These are phyloP conservation scores for Pachymerium ferrugineum DNA, from an alignment of 2,888 invertebrate genomes.

Conservation along the genomic window DNA sequence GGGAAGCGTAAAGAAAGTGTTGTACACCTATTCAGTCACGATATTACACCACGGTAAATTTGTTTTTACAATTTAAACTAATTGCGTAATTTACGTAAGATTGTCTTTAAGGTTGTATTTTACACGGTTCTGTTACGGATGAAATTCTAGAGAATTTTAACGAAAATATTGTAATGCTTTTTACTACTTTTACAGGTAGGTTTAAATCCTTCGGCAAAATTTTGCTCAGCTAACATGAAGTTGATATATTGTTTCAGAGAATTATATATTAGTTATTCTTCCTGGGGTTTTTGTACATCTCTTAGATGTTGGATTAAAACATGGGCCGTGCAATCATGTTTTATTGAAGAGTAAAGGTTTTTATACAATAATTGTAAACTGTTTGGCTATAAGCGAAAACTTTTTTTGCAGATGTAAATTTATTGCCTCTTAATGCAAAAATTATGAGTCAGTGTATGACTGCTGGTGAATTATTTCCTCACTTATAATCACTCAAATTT, in stretches of 20 bases:
- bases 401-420: background rate
- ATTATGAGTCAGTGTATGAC: background rate
- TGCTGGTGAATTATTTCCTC: too few relatives aligned
- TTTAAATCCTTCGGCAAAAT: too few relatives aligned
- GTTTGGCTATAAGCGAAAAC: too few relatives aligned
- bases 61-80: too few relatives aligned
- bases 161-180: too few relatives aligned
- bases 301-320: conserved; percentile 15
- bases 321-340: conserved; percentile 11
- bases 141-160: too few relatives aligned
- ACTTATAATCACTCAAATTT: too few relatives aligned
- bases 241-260: background rate
- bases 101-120: background rate
- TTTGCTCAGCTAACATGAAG: too few relatives aligned
- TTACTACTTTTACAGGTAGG: background rate
- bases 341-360: too few relatives aligned
- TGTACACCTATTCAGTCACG: background rate
- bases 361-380: too few relatives aligned
- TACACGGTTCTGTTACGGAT: background rate
- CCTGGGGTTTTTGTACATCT: conserved; percentile 28
- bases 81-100: background rate
- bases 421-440: background rate
- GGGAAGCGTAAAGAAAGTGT: background rate
- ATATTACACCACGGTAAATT: background rate
- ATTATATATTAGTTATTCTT: background rate